phyloP scores from a whole-genome alignment of 2,797 vertebrate species.

The Phaenicophaeus curvirostris region DNA sequence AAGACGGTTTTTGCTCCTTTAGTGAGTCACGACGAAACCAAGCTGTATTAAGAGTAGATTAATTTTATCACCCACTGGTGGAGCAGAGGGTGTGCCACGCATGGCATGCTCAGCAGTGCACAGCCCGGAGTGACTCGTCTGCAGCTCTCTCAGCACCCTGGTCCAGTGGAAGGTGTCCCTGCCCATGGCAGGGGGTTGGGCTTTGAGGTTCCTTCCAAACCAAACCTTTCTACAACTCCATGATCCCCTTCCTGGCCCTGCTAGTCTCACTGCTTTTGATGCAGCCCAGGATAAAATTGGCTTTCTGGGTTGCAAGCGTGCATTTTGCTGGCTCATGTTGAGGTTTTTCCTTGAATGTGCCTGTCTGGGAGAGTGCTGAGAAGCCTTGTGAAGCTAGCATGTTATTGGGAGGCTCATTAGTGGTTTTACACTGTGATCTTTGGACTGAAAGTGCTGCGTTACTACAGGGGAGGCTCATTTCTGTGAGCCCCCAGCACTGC shows the following conservation, averaged over 20 bases:
- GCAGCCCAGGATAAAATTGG: too few species aligned
- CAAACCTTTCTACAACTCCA: too few species aligned
- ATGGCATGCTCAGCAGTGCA: not conserved
- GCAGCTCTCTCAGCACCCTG: too few species aligned
- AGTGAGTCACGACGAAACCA: not conserved
- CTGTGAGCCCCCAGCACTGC: not conserved
- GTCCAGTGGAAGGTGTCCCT: too few species aligned
- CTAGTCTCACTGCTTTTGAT: too few species aligned
- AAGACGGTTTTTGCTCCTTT: not conserved
- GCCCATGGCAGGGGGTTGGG: too few species aligned
- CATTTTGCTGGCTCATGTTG: too few species aligned
- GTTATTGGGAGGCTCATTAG: not conserved
- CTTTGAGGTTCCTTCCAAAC: too few species aligned
- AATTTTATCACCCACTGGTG: not conserved
- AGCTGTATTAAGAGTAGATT: not conserved
- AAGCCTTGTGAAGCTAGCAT: not conserved
- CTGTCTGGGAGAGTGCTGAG: not conserved
- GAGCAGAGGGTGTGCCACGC: not conserved
- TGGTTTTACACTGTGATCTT: not conserved
- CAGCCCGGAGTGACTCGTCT: rapidly evolving
- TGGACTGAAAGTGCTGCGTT: rapidly evolving
- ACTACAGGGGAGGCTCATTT: not conserved
- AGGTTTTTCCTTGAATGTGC: not conserved
- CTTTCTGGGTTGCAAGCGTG: too few species aligned
- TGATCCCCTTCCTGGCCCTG: too few species aligned